A percentile compares a stretch with the other conserved stretches of the same genome.
phyloP scores from a whole-genome alignment of 2,113 vertebrate species.

The Aptenodytes patagonicus region DNA sequence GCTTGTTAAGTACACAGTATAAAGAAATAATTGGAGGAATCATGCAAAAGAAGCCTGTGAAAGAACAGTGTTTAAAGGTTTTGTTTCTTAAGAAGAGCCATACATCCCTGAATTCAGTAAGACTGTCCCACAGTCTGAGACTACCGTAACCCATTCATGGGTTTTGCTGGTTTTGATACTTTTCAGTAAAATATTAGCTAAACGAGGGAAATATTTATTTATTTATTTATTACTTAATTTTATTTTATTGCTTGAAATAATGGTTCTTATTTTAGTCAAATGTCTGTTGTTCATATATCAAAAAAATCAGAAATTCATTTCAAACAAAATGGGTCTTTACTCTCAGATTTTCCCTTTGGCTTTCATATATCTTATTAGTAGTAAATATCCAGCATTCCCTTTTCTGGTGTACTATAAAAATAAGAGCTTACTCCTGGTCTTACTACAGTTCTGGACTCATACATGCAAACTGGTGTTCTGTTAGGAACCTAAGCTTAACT shows the following conservation, averaged over 20 bases:
- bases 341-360: background rate
- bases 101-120: background rate
- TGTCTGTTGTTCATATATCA: accelerated
- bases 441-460: background rate
- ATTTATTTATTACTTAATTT: background rate
- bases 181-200: background rate
- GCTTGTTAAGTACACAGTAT: background rate
- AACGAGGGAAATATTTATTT: background rate
- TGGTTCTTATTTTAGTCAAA: background rate
- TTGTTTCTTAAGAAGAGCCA: background rate
- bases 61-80: background rate
- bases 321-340: background rate
- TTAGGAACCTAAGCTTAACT: background rate
- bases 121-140: background rate
- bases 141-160: background rate
- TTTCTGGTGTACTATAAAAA: background rate
- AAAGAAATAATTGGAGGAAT: background rate
- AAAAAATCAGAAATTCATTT: background rate
- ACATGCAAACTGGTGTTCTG: background rate
- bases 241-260: background rate
- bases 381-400: background rate
- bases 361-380: background rate
- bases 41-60: background rate
- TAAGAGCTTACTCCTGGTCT: background rate
- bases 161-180: background rate